These are phyloP conservation scores for Tetramorium bicarinatum DNA, from an alignment of 2,888 invertebrate species.

Conservation along the genomic window DNA sequence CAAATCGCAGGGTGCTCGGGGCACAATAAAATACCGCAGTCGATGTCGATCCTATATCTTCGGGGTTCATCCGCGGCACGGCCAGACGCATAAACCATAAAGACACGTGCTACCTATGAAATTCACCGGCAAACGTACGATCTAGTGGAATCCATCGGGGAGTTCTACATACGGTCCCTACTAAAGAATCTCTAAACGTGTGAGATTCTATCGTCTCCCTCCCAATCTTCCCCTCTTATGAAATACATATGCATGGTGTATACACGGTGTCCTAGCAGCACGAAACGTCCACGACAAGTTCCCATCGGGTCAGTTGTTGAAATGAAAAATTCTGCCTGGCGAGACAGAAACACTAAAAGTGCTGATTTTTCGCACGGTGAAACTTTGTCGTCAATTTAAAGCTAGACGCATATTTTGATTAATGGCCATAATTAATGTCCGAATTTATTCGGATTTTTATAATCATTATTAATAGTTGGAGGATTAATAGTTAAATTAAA, in stretches of 20 bases:
- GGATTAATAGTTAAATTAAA: not conserved
- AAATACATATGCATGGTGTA: not conserved
- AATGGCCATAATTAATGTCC: not conserved
- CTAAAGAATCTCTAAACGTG: constrained; percentile 59
- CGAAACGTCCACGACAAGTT: not conserved
- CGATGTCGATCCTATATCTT: constrained; percentile 68
- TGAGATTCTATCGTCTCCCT: constrained; percentile 62
- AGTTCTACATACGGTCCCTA: constrained; percentile 62
- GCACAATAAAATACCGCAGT: constrained; percentile 73
- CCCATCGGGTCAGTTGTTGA: not conserved
- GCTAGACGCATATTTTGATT: not conserved
- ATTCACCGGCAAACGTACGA: constrained; percentile 66
- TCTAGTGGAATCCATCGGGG: constrained; percentile 63
- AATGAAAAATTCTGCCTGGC: not conserved
- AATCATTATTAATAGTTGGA: not conserved
- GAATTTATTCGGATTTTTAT: not conserved
- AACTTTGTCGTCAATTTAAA: not conserved
- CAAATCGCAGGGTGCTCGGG: constrained; percentile 60
- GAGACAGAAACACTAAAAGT: not conserved
- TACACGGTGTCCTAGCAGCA: not conserved
- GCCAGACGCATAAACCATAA: constrained; percentile 81
- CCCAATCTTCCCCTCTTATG: not conserved
- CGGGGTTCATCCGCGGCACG: constrained; percentile 66
- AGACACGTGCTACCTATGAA: constrained; percentile 76
- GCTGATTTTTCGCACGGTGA: not conserved